Conservation (phyloP, 2,888 invertebrate species). For the Machimus atricapillus region DNA sequence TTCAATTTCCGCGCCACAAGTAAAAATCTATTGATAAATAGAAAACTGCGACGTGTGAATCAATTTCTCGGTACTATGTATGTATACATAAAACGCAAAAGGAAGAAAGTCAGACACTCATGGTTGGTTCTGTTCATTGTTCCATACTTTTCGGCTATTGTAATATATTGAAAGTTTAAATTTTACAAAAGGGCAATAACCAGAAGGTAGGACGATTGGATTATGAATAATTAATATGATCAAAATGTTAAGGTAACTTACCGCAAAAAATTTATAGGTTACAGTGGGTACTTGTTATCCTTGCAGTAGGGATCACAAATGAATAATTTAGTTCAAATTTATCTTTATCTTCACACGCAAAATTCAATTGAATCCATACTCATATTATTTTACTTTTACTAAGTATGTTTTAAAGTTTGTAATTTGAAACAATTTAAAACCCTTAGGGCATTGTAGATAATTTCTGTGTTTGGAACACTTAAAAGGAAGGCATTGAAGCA, state of each 20-base stretch:
- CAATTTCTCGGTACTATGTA: not conserved
- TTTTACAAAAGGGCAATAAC: not conserved
- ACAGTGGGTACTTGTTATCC: not conserved
- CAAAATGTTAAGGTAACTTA: not conserved
- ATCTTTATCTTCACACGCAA: not conserved
- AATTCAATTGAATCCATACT: not conserved
- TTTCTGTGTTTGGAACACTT: not conserved
- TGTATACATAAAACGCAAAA: not conserved
- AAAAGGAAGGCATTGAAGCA: not conserved
- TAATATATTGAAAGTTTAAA: not conserved
- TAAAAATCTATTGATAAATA: not conserved
- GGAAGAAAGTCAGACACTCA: not conserved
- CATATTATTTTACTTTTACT: not conserved
- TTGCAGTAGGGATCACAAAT: not conserved
- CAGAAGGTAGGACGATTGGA: not conserved
- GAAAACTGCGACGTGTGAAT: not conserved
- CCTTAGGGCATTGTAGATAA: not conserved
- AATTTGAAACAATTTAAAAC: not conserved
- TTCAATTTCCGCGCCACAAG: not conserved
- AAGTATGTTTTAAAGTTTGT: not conserved
- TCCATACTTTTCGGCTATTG: not conserved
- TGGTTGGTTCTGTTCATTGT: not conserved
- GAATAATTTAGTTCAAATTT: not conserved
- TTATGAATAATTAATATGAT: not conserved
- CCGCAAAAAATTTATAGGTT: not conserved